Base-by-base conservation (phyloP, 2,888 invertebrate species). In the Congeria kusceri region DNA sequence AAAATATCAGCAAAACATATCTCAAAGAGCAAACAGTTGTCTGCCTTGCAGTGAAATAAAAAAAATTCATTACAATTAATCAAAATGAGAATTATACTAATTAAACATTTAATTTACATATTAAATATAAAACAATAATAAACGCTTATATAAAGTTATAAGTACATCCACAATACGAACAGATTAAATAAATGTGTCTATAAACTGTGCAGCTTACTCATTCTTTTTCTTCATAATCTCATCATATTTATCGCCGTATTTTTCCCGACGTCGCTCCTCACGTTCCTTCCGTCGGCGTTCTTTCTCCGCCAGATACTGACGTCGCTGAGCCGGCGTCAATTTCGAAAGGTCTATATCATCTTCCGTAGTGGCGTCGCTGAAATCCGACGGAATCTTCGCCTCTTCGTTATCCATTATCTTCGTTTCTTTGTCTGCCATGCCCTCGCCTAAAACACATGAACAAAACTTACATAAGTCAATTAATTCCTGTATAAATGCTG, bases 251-350 rank as follows among this genome's bases (percentile, higher is more conserved):
- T 89, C 90, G 7, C 90, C 90, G 66, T 90, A 91, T 82, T 91
- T 91, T 64, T 91, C 91, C 28, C 85, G 64, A 62, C 91, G 59
- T 39, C 87, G 80, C 58, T 86, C 85, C 75, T 92, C 97, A 95
- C 96, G 96, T 95, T 96, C 96, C 85, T 95, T 95, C 94, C 96
- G 96, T 93, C 96, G 96, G 90, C 96, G 96, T 93, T 96, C 91
- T 47, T 88, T 88, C 32, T 88, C 88, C 9, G 78, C 87, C 15
- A 91, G 75, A 74, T 92, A 92, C 58, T 87, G 86, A 64, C 85
- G 75, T 72, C 87, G 87, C 80, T 92, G 91, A 56, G 89, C 90
- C 70, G 89, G 91, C 13, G 91, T 92, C 88, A 92, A 90, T 57
- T 90, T 90, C 11, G 88, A 84, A 64, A 92, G 75, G 64, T 87